These are phyloP conservation scores for Drosophila ficusphila DNA, from an alignment of 1,140 invertebrate genomes.

Conservation along the genomic window DNA sequence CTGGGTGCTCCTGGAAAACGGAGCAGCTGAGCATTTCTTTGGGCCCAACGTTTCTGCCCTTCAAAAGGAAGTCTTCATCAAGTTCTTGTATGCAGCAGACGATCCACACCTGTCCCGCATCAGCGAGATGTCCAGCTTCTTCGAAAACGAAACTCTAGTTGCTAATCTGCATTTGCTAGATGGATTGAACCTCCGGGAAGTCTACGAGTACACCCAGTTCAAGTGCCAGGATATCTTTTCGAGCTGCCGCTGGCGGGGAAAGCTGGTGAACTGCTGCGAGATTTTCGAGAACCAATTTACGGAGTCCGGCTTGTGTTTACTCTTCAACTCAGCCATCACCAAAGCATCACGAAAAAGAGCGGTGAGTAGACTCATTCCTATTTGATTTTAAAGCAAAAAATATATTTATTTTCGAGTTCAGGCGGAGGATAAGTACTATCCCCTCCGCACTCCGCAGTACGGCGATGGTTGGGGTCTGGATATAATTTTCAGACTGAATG, in stretches of 20 bases:
- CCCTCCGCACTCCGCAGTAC: conserved; percentile 46
- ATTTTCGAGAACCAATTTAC: conserved; percentile 67
- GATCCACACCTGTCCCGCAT: conserved; percentile 50
- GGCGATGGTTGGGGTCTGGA: conserved; percentile 60
- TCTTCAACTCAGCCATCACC: conserved; percentile 66
- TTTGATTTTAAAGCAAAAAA: no score
- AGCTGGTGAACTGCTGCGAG: conserved; percentile 62
- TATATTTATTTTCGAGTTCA: not conserved
- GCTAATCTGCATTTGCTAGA: conserved; percentile 29
- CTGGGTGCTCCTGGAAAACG: conserved; percentile 31
- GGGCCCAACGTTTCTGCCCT: conserved; percentile 37
- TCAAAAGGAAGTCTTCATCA: conserved; percentile 45
- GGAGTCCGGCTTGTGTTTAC: conserved; percentile 65
- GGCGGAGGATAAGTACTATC: conserved; percentile 62
- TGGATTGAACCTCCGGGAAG: conserved; percentile 43
- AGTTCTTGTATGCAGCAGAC: conserved; percentile 51
- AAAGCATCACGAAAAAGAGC: conserved; percentile 1
- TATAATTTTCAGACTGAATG: conserved; percentile 46
- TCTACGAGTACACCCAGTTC: conserved; percentile 35
- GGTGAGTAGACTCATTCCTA: conserved; percentile 21
- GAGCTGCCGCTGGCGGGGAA: conserved; percentile 52
- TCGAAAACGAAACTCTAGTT: conserved; percentile 33
- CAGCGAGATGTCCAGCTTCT: conserved; percentile 30
- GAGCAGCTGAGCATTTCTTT: conserved; percentile 52
- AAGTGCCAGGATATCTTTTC: conserved; percentile 51